phyloP scores from a whole-genome alignment of 2,113 vertebrate species.

The Petroica traversi region DNA sequence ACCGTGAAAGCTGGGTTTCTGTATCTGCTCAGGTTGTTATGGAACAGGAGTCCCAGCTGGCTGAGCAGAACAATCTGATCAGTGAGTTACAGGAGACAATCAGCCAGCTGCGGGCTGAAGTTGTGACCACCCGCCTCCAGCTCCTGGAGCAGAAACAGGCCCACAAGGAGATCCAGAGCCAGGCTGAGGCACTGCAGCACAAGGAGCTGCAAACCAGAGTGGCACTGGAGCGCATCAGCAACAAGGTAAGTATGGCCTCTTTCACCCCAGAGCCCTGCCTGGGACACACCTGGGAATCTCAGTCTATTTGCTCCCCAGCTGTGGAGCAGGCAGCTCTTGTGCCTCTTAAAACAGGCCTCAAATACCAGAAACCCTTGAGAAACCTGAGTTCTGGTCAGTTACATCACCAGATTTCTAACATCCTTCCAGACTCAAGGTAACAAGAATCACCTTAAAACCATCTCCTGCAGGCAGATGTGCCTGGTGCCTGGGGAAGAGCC shows the following conservation, averaged over 20 bases:
- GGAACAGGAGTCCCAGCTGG: conserved; percentile 38
- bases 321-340: neutral
- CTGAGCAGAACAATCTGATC: neutral
- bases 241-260: neutral
- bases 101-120: conserved; percentile 27
- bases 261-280: neutral
- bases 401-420: neutral
- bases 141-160: neutral
- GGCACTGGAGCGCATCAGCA: conserved; percentile 47
- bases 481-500: neutral
- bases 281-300: neutral
- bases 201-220: conserved; percentile 56
- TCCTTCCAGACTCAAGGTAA: neutral
- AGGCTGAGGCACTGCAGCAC: neutral
- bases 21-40: conserved; percentile 13
- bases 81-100: neutral
- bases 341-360: neutral
- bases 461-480: neutral
- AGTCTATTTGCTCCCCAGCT: neutral
- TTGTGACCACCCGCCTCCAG: neutral
- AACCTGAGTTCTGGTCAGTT: neutral
- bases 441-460: neutral
- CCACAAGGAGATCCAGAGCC: neutral
- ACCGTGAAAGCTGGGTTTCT: neutral
- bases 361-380: neutral